Percentiles rank a stretch among this genome's conserved stretches.
phyloP scores from a whole-genome alignment of 2,797 vertebrate species.

The Gobio occitaniae region DNA sequence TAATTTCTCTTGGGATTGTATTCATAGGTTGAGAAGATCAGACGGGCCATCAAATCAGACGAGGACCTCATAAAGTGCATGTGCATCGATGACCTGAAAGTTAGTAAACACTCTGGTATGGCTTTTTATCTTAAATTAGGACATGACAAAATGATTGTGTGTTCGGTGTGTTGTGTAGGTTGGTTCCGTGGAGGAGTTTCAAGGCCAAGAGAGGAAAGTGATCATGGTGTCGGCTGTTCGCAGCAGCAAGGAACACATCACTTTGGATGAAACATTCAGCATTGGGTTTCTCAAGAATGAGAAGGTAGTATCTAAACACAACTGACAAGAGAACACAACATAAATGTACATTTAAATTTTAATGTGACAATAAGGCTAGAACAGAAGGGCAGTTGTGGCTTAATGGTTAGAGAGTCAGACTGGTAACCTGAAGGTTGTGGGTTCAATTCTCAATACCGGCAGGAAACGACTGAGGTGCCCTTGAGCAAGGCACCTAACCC shows the following conservation, averaged over 20 bases:
- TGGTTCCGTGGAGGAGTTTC: conserved; percentile 95
- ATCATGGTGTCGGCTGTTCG: conserved; percentile 92
- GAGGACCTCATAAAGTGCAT: conserved; percentile 69
- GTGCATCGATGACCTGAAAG: conserved; percentile 82
- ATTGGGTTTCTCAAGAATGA: conserved; percentile 93
- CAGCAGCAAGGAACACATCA: conserved; percentile 78
- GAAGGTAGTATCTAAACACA: conserved; percentile 77
- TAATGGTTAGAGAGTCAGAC: too few relatives aligned
- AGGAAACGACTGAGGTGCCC: too few relatives aligned
- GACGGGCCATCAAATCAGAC: conserved; percentile 75
- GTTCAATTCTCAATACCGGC: too few relatives aligned
- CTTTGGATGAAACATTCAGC: conserved; percentile 81
- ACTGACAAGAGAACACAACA: not conserved
- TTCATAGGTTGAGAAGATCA: conserved; percentile 91
- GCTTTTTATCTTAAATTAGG: not conserved
- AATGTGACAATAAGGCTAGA: too few relatives aligned
- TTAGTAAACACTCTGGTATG: conserved; percentile 56
- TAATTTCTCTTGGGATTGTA: not conserved
- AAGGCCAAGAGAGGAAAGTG: conserved; percentile 90
- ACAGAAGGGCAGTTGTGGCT: too few relatives aligned
- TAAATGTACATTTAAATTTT: too few relatives aligned
- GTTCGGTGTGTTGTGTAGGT: conserved; percentile 76
- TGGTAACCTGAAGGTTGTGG: too few relatives aligned
- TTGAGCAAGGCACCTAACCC: too few relatives aligned
- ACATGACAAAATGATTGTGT: not conserved